Evolutionary conservation across 2,797 vertebrate genomes (phyloP), one percentile per base, ranked within the genome.

Genomic region (Muscicapa striata): DNA sequence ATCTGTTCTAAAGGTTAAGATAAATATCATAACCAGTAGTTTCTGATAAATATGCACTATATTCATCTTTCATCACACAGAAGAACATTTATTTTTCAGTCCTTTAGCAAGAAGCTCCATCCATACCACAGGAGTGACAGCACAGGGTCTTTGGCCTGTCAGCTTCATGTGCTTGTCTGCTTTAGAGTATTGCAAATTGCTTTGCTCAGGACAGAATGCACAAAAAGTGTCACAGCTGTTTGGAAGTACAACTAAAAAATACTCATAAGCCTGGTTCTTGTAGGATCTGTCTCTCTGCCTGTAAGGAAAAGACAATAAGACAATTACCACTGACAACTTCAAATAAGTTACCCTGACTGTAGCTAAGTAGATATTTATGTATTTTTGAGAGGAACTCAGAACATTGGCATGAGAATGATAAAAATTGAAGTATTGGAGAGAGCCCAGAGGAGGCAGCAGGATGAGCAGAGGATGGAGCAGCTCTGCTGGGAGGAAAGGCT

Each of bases 141-240:
- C 59, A 63, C 15, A 32, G 87, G 81, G 55, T 72, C 94, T 77
- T 81, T 83, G 69, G 43, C 73, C 93, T 95, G 82, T 90, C 91
- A 95, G 55, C 74, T 91, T 46, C 72, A 79, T 58, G 46, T 0
- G 11, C 63, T 84, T 93, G 68, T 91, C 82, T 89, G 32, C 80
- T 93, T 81, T 6, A 48, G 49, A 94, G 54, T 24, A 16, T 62
- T 52, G 74, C 55, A 94, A 95, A 95, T 90, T 83, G 63, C 61
- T 95, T 68, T 76, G 23, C 49, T 76, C 2, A 3, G 94, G 84
- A 84, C 74, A 87, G 66, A 81, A 76, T 38, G 43, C 57, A 83
- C 61, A 89, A 21, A 36, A 95, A 36, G 36, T 76, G 64, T 88
- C 70, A 90, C 20, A 49, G 45, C 90, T 32, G 38, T 45, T 67